Base-by-base conservation (phyloP, 53 echinoderm and acorn worm genomes). In the Arbacia lixula region DNA sequence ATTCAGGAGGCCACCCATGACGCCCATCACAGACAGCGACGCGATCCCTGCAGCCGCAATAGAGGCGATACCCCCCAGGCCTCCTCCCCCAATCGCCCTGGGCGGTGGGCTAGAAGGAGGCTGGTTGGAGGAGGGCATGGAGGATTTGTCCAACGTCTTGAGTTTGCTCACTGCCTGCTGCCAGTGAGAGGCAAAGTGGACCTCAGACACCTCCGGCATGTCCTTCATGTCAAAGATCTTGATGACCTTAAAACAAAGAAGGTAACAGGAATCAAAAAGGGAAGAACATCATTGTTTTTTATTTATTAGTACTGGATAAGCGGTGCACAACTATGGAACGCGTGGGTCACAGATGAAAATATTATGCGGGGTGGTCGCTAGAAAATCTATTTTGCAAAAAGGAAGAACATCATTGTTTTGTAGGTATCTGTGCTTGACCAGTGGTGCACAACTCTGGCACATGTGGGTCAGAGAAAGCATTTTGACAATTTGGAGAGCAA, bases 181-280 rank as follows among this genome's bases (percentile, higher is more conserved):
- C 93, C 93, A 94, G 46, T 84, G 90, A 36, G 92, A 86, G 12
- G 93, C 92, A 76, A 97, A 97, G 37, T 85, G 86, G 1, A 94
- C 94, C 71, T 97, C 97, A 16, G 90, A 76, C 2, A 93, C 97
- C 66, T 97, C 97, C 35, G 88, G 75, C 36, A 73, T 90, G 37
- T 90, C 88, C 55, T 94, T 88, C 86, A 97, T 90, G 3, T 88
- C 90, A 91, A 97, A 93, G 83, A 97, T 91, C 61, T 97, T 92
- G 56, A 93, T 92, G 33, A 97, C 97, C 97, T 97, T 68, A 26
- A 65, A 36, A 21, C 28, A 43, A 37, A 78, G 2, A 74, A 12
- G 6, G 6, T n/a, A 68, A 61, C 12, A 28, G 61, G 12, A 10
- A 61, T 4, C n/a, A n/a, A n/a, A n/a, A n/a, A n/a, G n/a, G n/a